Conservation (phyloP, 2,113 vertebrate genomes). For the Datnioides undecimradiatus region DNA sequence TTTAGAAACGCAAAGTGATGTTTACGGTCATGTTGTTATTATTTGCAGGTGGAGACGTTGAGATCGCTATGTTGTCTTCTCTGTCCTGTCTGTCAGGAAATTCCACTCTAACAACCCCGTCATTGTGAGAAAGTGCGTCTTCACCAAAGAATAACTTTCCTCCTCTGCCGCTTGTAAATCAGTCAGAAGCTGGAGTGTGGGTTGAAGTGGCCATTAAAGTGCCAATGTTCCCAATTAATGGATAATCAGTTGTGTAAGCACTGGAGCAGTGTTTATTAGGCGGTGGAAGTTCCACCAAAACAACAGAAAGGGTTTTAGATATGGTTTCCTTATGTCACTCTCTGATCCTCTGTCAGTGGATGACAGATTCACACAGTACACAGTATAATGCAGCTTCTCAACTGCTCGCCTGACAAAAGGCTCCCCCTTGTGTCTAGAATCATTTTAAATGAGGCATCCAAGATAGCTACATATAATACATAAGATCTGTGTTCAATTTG, state of each 20-base stretch:
- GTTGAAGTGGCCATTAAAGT: constrained; percentile 34
- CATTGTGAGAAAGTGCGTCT: constrained; percentile 52
- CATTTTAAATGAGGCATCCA: not conserved
- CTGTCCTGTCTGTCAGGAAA: constrained; percentile 29
- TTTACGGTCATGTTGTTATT: constrained; percentile 67
- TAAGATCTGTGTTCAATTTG: not conserved
- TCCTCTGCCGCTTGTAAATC: constrained; percentile 63
- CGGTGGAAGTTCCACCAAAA: constrained; percentile 44
- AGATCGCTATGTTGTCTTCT: constrained; percentile 44
- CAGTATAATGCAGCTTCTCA: constrained; percentile 34
- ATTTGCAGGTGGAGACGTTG: constrained; percentile 68
- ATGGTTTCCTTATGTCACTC: constrained; percentile 34
- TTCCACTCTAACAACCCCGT: constrained; percentile 22
- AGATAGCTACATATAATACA: too few species aligned
- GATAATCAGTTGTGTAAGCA: constrained; percentile 44
- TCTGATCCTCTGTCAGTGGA: constrained; percentile 17
- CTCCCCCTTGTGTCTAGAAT: constrained; percentile 75
- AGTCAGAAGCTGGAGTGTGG: constrained; percentile 28
- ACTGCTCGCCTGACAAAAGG: constrained; percentile 58
- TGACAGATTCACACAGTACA: constrained; percentile 10
- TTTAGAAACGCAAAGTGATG: constrained; percentile 67
- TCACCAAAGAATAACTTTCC: constrained; percentile 54
- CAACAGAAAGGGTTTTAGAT: constrained; percentile 41
- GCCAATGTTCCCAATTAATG: constrained; percentile 57
- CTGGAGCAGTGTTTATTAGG: constrained; percentile 50